Evolutionary conservation across 2,797 vertebrate genomes (phyloP), one percentile per base, ranked within the genome.

Genomic region (Pipistrellus pipistrellus): DNA sequence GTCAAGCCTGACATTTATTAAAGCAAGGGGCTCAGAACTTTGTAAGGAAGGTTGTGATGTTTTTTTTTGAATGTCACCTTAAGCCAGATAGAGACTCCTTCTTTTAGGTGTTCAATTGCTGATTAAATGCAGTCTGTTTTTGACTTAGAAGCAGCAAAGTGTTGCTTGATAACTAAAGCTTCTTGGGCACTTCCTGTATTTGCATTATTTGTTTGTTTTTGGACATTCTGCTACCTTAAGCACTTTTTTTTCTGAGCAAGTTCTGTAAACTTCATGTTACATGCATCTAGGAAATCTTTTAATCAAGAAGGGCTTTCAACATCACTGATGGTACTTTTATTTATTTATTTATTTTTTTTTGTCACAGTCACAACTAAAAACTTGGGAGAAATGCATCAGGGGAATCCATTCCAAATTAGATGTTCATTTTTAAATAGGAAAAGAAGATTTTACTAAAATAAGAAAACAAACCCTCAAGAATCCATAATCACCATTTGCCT

Each of bases 151-250:
- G 68, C 46, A 96, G 69, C 75, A 55, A 85, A 96, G 71, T 69
- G 20, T 84, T 95, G 94, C 55, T 64, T 92, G 72, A 75, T 85
- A 96, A 93, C 62, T 71, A 91, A 93, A 97, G 72, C 51, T 25
- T 55, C 21, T 95, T 96, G 35, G 35, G 2, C 83, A 35, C 68
- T 95, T 46, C 77, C 84, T 25, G 14, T 87, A 95, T 97, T 97
- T 97, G 91, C 75, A 93, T 97, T 96, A 73, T 95, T 94, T 97
- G 25, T 91, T 96, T 97, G 57, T 59, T 90, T 97, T 96, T 86
- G 27, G 93, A 38, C 83, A 85, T 97, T 97, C 84, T 80, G 32
- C 85, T 94, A 91, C n/a, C 48, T 97, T 2, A 64, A 96, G 85
- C 48, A 96, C 59, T 96, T 96, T 94, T 62, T 88, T 80, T 80